Conservation (phyloP, 2,797 vertebrate genomes). For the Nothura maculosa region DNA sequence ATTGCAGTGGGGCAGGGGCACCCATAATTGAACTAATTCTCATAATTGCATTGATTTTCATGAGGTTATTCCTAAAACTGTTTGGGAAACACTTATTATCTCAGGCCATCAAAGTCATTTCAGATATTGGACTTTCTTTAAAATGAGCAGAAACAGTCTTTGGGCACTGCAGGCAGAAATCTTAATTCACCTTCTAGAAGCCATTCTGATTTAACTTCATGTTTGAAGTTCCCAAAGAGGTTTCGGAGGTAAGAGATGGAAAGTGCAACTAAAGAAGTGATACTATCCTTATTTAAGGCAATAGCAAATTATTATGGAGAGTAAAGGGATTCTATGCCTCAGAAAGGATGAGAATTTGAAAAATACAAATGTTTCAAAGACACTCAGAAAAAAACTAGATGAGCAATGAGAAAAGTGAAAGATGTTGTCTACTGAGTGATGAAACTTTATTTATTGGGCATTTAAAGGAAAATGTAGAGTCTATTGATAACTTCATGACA, state of each 20-base stretch:
- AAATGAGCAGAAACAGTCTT: neutral
- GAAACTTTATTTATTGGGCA: neutral
- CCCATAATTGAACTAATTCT: neutral
- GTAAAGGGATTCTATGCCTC: neutral
- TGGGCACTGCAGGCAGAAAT: neutral
- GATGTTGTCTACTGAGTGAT: neutral
- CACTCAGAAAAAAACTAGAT: neutral
- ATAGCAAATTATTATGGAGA: neutral
- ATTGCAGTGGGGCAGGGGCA: neutral
- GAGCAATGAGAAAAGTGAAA: too few relatives aligned
- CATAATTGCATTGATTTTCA: neutral
- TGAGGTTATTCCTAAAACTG: neutral
- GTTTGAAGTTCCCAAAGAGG: neutral
- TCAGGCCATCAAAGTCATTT: neutral
- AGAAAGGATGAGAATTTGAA: neutral
- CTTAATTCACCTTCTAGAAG: neutral
- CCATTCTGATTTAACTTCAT: neutral
- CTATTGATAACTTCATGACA: neutral
- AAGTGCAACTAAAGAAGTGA: neutral
- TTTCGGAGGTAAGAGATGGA: neutral
- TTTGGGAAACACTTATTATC: neutral
- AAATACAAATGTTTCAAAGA: neutral
- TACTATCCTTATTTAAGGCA: neutral
- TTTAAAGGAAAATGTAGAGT: too few relatives aligned
- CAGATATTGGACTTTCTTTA: neutral